Evolutionary conservation across 1,140 invertebrate species (phyloP).

Genomic region (Heliconius melpomene): DNA sequence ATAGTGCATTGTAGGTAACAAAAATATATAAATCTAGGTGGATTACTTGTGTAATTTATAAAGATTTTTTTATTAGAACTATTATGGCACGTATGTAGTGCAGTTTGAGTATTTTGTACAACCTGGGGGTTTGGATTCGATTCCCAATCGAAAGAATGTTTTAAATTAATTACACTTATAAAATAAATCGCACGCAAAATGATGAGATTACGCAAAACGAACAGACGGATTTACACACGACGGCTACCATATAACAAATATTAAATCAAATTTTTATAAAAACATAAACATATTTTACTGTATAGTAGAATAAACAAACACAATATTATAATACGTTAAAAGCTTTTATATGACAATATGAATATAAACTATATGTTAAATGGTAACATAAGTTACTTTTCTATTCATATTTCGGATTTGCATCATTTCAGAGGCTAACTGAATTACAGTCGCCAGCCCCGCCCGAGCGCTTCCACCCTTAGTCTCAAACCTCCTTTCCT

Average conservation of each 20-base stretch:
- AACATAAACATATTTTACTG: no score
- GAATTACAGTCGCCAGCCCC: slow-evolving; percentile 38
- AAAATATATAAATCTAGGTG: neutral
- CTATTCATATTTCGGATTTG: slow-evolving; percentile 19
- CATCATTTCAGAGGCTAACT: slow-evolving; percentile 34
- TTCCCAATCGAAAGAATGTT: no score
- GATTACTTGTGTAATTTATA: neutral
- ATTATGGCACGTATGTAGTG: neutral
- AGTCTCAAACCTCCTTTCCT: slow-evolving; percentile 32
- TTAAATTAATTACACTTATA: no score
- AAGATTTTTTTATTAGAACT: neutral
- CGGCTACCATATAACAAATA: no score
- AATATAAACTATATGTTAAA: neutral
- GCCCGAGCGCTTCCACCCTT: slow-evolving; percentile 28
- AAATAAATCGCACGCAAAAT: no score
- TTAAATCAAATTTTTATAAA: no score
- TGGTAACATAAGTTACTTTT: neutral
- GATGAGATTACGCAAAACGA: no score
- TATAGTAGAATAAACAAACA: no score
- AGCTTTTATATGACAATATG: neutral
- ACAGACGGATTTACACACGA: no score
- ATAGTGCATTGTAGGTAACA: neutral
- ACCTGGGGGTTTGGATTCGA: no score
- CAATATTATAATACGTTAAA: no score
- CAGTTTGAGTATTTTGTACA: neutral